Evolutionary conservation across 2,888 invertebrate species (phyloP), one percentile per base, ranked within the genome.

Genomic region (Mylabris sibirica): DNA sequence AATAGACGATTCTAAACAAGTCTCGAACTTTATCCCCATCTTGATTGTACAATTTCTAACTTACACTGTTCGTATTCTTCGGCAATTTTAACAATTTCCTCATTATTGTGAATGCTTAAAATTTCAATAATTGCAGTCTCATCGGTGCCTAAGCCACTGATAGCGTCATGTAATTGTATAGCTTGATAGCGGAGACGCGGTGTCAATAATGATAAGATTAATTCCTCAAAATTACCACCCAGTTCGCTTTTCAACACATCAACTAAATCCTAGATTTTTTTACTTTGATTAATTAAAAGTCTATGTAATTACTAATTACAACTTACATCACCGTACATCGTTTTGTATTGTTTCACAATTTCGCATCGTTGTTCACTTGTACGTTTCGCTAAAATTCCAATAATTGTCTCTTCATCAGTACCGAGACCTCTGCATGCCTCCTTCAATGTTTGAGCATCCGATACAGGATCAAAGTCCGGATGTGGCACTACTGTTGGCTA

Each of bases 401-500:
- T 94, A 75, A 96, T 91, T 14, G 92, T 91, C 75, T 92, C 92
- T 82, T 93, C 93, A 74, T 93, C 91, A 0, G 95, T 95, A 4
- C 94, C 95, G 67, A 93, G 86, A 0, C 96, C 96, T 53, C 90
- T 87, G 83, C 94, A 92, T n/a, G 96, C 96, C 75, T 93, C 89
- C 76, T 93, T 91, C 22, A 97, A 84, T 82, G 94, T 91, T 78
- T 90, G 90, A 1, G 94, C 93, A 81, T 96, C 94, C 20, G 87
- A 88, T 26, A 90, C 89, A 4, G 93, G 88, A 79, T 93, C 90
- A 84, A 93, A 93, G 12, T 62, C 65, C 1, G 89, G 90, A 72
- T 86, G 89, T 3, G 93, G 90, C 30, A 89, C 86, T 35, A 94
- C 88, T 3, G 93, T 93, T 68, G 95, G 94, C 66, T 88, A 90